Evolutionary conservation across 37 sponge, comb jelly and placozoan genomes (phyloP), one percentile per base, ranked within the genome.

Genomic region (Axinella damicornis): DNA sequence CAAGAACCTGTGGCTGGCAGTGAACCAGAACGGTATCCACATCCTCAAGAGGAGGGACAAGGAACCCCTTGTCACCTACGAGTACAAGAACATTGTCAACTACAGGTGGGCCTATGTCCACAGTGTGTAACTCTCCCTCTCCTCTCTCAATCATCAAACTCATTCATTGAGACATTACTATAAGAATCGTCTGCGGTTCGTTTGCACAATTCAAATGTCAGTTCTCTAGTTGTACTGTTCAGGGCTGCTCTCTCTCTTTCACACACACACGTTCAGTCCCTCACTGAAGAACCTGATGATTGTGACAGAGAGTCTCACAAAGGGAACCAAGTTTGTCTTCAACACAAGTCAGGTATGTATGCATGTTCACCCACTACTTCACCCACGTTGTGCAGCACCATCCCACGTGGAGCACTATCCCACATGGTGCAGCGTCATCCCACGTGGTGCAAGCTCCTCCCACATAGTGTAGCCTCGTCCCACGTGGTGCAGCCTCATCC

Each of bases 1-100:
- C 22, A 97, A 97, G 87, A 97, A 92, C 89, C 87, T 97, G 52
- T 97, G 98, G 98, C 89, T 97, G 57, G 98, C 98, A 14, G 94
- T 97, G 17, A 89, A 90, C 60, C 71, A 97, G 55, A 62, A 77
- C 57, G 98, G 98, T 2, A 85, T 97, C 22, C 95, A 97, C 71
- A 95, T 97, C 21, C 79, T 97, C 39, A 90, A 93, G 63, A 79
- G 98, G 41, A 74, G 98, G 57, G 96, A 92, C 41, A 97, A 97
- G 84, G 98, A 97, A 39, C 91, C 98, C 6, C 80, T 95, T 28
- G 95, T 97, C n/a, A 89, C 88, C n/a, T 97, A 95, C 57, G 90
- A 91, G 33, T 97, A 97, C 81, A 89, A 93, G 56, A 90, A 78
- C 81, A 95, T 97, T 64, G 98, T 97, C 55, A 97, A 95, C 81